Evolutionary conservation across 2,113 vertebrate genomes (phyloP).

Genomic region (Gorilla gorilla): DNA sequence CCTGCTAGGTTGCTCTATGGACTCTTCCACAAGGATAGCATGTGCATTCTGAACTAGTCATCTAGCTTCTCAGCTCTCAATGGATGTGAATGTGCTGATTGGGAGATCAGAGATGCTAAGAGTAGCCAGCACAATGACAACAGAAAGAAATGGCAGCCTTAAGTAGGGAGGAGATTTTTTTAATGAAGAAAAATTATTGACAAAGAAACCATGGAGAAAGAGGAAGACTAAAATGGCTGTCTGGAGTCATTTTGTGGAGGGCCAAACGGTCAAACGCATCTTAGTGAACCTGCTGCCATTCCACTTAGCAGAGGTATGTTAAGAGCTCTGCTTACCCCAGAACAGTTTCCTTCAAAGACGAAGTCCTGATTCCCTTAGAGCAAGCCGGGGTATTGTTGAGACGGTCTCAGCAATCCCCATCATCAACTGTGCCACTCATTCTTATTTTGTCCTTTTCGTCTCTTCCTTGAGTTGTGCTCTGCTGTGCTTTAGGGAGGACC

Average conservation of each 20-base stretch:
- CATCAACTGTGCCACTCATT: not conserved
- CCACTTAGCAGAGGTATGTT: too few relatives aligned
- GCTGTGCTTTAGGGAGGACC: not conserved
- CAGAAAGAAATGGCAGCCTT: not conserved
- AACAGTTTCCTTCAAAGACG: not conserved
- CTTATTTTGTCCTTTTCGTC: not conserved
- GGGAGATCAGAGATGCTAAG: not conserved
- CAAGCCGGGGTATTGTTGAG: not conserved
- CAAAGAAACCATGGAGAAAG: slow-evolving; percentile 12
- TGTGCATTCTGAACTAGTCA: not conserved
- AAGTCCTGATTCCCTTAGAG: not conserved
- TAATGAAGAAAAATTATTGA: not conserved
- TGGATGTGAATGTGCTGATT: not conserved
- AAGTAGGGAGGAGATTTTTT: not conserved
- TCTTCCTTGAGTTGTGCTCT: not conserved
- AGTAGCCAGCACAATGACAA: not conserved
- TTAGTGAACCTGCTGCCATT: not conserved
- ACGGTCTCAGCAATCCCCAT: too few relatives aligned
- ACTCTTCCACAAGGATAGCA: not conserved
- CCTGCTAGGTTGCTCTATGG: not conserved
- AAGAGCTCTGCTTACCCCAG: not conserved
- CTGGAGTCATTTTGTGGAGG: not conserved
- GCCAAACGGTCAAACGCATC: not conserved
- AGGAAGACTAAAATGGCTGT: not conserved
- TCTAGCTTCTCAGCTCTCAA: not conserved